Evolutionary conservation across 1,140 invertebrate genomes (phyloP).

Genomic region (Brachionus angularis): DNA sequence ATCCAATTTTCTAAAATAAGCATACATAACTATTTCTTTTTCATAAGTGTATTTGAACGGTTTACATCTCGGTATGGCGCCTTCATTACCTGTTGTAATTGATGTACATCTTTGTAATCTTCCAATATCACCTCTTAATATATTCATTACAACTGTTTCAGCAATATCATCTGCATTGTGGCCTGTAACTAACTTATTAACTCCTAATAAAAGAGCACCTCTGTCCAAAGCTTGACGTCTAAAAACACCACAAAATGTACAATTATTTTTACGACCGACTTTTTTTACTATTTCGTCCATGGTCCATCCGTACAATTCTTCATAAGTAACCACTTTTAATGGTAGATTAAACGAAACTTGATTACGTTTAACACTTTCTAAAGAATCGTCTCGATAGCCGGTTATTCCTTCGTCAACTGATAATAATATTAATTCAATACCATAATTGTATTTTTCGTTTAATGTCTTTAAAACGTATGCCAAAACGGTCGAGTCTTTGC

Average conservation of each 20-base stretch:
- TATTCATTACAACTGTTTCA: slow-evolving; percentile 96
- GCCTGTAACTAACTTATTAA: slow-evolving; percentile 87
- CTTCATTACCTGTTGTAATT: slow-evolving; percentile 67
- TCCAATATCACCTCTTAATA: slow-evolving; percentile 90
- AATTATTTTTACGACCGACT: slow-evolving; percentile 95
- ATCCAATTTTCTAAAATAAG: slow-evolving; percentile 90
- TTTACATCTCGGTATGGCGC: slow-evolving; percentile 82
- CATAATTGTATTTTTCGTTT: slow-evolving; percentile 86
- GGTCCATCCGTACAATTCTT: slow-evolving; percentile 96
- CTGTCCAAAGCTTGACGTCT: slow-evolving; percentile 89
- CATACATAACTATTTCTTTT: slow-evolving; percentile 99
- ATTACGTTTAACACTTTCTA: slow-evolving; percentile 92
- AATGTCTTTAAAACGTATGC: slow-evolving; percentile 80
- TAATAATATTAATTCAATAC: slow-evolving; percentile 80
- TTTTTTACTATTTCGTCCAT: slow-evolving; percentile 96
- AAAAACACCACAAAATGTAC: slow-evolving; percentile 97
- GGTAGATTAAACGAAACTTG: slow-evolving; percentile 81
- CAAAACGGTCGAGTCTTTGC: slow-evolving; percentile 97
- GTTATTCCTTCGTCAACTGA: slow-evolving; percentile 99
- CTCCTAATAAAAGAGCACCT: slow-evolving; percentile 77
- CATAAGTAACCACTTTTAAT: slow-evolving; percentile 89
- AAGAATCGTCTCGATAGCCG: slow-evolving; percentile 93
- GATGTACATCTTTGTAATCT: slow-evolving; percentile 82
- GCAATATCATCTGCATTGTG: slow-evolving; percentile 99
- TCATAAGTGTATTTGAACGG: slow-evolving; percentile 98